phyloP scores from a whole-genome alignment of 1,140 invertebrate genomes.

The Meloidogyne floridensis region DNA sequence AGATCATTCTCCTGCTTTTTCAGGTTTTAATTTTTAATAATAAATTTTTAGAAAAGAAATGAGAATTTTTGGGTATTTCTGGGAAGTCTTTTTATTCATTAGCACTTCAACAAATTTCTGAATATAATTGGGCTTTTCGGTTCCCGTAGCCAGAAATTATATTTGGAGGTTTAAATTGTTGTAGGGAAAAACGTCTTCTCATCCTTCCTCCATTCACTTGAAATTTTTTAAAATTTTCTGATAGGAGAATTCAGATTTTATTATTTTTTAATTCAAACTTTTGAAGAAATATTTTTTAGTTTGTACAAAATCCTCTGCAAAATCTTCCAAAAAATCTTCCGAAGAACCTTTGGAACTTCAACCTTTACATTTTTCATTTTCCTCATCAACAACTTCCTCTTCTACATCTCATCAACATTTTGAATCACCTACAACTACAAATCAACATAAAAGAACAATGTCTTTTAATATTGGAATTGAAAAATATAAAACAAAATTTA shows the following conservation, averaged over 20 bases:
- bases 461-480: background rate
- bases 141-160: no score
- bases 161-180: no score
- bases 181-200: no score
- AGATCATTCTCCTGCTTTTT: background rate
- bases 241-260: no score
- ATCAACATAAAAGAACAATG: background rate
- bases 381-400: background rate
- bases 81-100: no score
- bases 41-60: no score
- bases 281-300: background rate
- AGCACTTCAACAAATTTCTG: no score
- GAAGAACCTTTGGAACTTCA: background rate
- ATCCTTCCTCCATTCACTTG: no score
- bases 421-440: background rate
- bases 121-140: no score
- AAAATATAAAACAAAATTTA: background rate
- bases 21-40: background rate
- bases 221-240: no score
- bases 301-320: background rate
- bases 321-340: background rate
- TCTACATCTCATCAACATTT: background rate
- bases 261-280: background rate
- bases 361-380: background rate
- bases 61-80: no score